These are phyloP conservation scores for Phenacoccus solenopsis DNA, from an alignment of 1,140 invertebrate genomes.

Conservation along the genomic window DNA sequence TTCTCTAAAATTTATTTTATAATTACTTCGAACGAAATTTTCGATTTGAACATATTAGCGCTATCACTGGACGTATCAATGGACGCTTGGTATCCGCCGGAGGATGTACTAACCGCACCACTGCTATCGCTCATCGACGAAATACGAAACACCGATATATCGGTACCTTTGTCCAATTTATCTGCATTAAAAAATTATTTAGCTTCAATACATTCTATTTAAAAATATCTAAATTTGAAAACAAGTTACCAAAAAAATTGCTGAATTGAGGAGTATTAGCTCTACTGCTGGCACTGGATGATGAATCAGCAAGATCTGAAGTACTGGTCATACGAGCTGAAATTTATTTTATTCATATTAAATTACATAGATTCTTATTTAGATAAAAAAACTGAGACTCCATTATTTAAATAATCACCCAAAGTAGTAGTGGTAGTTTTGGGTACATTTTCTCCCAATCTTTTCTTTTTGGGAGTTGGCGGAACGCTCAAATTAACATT, in stretches of 20 bases:
- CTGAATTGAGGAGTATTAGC: not conserved
- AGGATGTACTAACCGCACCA: not conserved
- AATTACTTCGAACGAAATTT: not conserved
- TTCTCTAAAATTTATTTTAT: not conserved
- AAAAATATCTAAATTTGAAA: not conserved
- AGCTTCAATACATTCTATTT: not conserved
- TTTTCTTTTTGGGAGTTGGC: not conserved
- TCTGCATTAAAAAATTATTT: not conserved
- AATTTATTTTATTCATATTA: too few relatives aligned
- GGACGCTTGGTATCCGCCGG: not conserved
- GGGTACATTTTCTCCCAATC: not conserved
- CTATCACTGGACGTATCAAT: conserved; percentile 6
- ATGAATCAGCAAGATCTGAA: not conserved
- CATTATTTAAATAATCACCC: not conserved
- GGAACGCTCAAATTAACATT: not conserved
- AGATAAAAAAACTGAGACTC: not conserved
- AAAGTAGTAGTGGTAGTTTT: not conserved
- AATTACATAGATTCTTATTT: too few relatives aligned
- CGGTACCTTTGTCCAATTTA: not conserved
- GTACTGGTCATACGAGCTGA: not conserved
- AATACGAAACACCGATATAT: not conserved
- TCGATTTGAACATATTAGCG: not conserved
- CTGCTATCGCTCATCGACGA: conserved; percentile 7
- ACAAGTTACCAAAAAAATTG: not conserved
- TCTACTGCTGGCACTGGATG: not conserved